Base-by-base conservation (phyloP, 2,888 invertebrate genomes). In the Pegoplata infirma region DNA sequence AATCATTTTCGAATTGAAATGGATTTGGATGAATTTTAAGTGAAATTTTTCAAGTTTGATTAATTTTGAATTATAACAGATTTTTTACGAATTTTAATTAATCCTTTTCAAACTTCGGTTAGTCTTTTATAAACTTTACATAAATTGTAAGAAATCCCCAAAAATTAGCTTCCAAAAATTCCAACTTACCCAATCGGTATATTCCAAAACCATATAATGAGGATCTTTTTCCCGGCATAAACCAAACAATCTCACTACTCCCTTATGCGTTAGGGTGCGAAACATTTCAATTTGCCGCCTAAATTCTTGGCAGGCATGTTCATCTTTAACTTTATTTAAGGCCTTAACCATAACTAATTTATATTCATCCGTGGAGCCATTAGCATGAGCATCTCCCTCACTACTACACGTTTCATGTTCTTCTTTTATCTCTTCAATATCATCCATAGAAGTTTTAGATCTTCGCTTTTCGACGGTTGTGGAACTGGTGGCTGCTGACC, bases 211-310 rank as follows among this genome's bases (percentile, higher is more conserved):
- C 92, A 98, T 93, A 85, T 94, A 96, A 86, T 97, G 96, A 0
- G 97, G 98, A 82, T 97, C 96, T 3, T 92, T 91, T 63, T 96
- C 96, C 53, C 94, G 92, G 86, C 97, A 97, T 7, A 97, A 90
- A 0, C 97, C 98, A 63, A 95, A 91, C 51, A 98, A 89, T 44
- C 93, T 93, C 0, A 93, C 94, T 0, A 98, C 92, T 85, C 96
- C 94, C 81, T 94, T 94, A 88, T 97, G 97, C 5, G 94, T 93
- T n/a, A 96, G 90, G 76, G 95, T 94, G 58, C 93, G 92, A 87
- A 97, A 94, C 90, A 98, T 90, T 83, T 98, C 98, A 82, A 98
- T 91, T 86, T 98, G 97, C 4, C 97, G 91, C 75, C 96, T 95
- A 88, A 97, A 98, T 86, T 98, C 97, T 4, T 93, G 92, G 76